Base-by-base conservation (phyloP, 2,888 invertebrate species). In the Dicranocentrus wangi region DNA sequence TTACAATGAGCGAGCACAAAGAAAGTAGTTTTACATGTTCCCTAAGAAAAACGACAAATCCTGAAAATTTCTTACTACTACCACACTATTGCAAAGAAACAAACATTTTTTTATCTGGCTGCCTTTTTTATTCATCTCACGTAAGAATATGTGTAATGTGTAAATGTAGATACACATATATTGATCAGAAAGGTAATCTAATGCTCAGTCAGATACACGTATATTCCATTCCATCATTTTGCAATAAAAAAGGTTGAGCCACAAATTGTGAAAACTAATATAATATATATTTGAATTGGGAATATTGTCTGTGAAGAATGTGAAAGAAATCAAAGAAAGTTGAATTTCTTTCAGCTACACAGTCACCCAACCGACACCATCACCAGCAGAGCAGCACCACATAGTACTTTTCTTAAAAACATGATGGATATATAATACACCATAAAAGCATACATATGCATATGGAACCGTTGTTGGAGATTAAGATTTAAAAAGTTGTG, bases 221-320 rank as follows among this genome's bases (percentile, higher is more conserved):
- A 53, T 71, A 71, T 66, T 75, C 75, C 65, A 75, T 75, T 75
- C 75, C 27, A 66, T 72, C 72, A 72, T 75, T 75, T 75, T 75
- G 65, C 66, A 75, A 75, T 75, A 75, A 75, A 72, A 73, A 65
- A 55, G 65, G 65, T 66, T 66, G 65, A 75, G 75, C 66, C 75
- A 63, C 75, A 75, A 75, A 75, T 75, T 75, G 75, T 75, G 75
- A 75, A 75, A 75, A 55, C 66, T 66, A 75, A 75, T 75, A 72
- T 63, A 71, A 55, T 71, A 61, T 63, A 66, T 66, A 66, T 75
- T 65, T 75, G 55, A 75, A 75, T 66, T 75, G 75, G 17, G 66
- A 66, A 63, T 63, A 73, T 63, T 73, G 63, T 47, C 60, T 61
- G 66, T 55, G 63, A 75, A 65, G 51, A 75, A 75, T 75, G 66